phyloP scores from a whole-genome alignment of 2,888 invertebrate genomes.

The Cantharis flavilabris region DNA sequence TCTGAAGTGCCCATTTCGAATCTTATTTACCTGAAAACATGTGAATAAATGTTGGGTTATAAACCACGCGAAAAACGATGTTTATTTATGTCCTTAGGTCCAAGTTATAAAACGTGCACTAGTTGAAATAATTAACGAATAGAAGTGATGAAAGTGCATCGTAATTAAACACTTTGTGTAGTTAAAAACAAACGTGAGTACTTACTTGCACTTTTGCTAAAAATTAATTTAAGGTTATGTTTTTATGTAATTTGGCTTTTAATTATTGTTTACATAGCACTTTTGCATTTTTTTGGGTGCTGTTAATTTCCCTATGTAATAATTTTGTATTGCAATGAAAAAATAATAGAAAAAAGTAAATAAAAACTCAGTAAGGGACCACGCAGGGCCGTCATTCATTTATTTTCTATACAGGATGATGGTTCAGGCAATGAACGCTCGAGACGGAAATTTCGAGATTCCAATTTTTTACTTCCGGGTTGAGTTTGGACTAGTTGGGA shows the following conservation, averaged over 20 bases:
- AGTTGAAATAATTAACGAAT: not conserved
- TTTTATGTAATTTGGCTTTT: not conserved
- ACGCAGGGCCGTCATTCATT: not conserved
- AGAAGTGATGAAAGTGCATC: not conserved
- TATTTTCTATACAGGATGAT: not conserved
- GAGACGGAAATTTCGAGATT: too few species aligned
- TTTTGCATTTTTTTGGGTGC: not conserved
- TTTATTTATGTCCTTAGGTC: not conserved
- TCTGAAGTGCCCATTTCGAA: slow-evolving; percentile 53
- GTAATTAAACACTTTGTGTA: not conserved
- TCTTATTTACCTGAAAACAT: not conserved
- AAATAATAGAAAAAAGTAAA: not conserved
- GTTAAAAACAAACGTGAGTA: not conserved
- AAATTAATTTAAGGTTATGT: not conserved
- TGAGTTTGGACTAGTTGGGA: too few species aligned
- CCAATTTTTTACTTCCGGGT: too few species aligned
- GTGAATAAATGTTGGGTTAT: not conserved
- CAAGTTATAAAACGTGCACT: not conserved
- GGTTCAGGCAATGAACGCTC: too few species aligned
- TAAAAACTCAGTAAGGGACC: not conserved
- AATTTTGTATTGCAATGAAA: not conserved
- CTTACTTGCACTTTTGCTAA: not conserved
- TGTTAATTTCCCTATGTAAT: not conserved
- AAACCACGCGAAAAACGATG: not conserved
- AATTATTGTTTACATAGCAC: not conserved